Percentiles rank a stretch among this genome's conserved stretches.
phyloP scores from a whole-genome alignment of 2,113 vertebrate species.

The Arizona elegans region DNA sequence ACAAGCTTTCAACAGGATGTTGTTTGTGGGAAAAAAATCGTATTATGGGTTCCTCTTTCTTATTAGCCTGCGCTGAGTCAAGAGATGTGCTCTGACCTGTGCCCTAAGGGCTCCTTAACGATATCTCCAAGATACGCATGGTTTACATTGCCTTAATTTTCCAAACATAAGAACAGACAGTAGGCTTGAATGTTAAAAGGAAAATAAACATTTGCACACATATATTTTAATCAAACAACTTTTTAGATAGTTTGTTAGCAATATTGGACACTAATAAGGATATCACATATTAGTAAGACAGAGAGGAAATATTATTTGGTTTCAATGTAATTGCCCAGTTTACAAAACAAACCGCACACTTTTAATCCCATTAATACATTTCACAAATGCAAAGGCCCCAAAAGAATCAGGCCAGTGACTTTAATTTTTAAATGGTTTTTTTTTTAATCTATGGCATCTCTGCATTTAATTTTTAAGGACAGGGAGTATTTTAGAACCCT shows the following conservation, averaged over 20 bases:
- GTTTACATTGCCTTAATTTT: not conserved
- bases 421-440: not conserved
- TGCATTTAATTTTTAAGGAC: not conserved
- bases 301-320: not conserved
- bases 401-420: too few species aligned
- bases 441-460: not conserved
- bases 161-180: not conserved
- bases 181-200: not conserved
- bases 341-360: not conserved
- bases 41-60: not conserved
- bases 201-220: not conserved
- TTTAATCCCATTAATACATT: not conserved
- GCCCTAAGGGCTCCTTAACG: not conserved
- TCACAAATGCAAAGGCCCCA: not conserved
- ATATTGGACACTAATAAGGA: not conserved
- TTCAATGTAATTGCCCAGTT: not conserved
- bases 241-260: not conserved
- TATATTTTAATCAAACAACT: not conserved
- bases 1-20: not conserved
- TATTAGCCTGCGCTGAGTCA: not conserved
- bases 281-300: not conserved
- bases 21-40: not conserved
- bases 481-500: not conserved
- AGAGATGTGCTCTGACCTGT: not conserved
- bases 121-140: not conserved